phyloP scores from a whole-genome alignment of 2,113 vertebrate species.

The Pristiophorus japonicus region DNA sequence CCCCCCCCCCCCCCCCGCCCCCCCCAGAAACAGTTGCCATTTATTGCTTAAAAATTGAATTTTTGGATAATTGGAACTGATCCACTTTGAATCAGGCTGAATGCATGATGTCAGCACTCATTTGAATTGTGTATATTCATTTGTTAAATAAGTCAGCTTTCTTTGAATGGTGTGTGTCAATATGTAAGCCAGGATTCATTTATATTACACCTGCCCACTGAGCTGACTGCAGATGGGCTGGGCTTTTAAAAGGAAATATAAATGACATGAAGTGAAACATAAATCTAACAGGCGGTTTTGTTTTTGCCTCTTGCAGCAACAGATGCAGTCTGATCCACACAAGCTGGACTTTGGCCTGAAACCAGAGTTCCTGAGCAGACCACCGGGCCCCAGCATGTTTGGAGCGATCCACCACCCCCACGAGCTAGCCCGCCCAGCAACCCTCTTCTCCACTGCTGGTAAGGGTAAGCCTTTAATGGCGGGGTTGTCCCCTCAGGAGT shows the following conservation, averaged over 20 bases:
- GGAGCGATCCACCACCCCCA: slow-evolving; percentile 88
- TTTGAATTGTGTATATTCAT: not conserved
- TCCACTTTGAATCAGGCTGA: not conserved
- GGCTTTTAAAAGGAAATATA: not conserved
- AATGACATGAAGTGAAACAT: not conserved
- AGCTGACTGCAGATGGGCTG: not conserved
- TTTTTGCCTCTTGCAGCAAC: slow-evolving; percentile 70
- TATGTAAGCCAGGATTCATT: not conserved
- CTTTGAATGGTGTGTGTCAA: not conserved
- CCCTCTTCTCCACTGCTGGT: slow-evolving; percentile 90
- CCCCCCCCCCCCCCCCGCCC: not conserved
- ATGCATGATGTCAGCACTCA: not conserved
- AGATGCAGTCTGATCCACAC: slow-evolving; percentile 96
- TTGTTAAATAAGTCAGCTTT: not conserved
- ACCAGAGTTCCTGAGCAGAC: slow-evolving; percentile 88
- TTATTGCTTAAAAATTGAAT: not conserved
- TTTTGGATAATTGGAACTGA: not conserved
- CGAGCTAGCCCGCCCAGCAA: slow-evolving; percentile 86
- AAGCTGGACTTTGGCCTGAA: slow-evolving; percentile 93
- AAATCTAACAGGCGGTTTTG: no score
- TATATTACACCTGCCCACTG: not conserved
- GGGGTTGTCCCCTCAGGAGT: not conserved
- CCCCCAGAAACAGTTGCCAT: not conserved
- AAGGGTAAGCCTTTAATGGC: slow-evolving; percentile 47
- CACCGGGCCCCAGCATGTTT: slow-evolving; percentile 85